Evolutionary conservation across 2,888 invertebrate genomes (phyloP), one percentile per base, ranked within the genome.

Genomic region (Ischnura elegans): DNA sequence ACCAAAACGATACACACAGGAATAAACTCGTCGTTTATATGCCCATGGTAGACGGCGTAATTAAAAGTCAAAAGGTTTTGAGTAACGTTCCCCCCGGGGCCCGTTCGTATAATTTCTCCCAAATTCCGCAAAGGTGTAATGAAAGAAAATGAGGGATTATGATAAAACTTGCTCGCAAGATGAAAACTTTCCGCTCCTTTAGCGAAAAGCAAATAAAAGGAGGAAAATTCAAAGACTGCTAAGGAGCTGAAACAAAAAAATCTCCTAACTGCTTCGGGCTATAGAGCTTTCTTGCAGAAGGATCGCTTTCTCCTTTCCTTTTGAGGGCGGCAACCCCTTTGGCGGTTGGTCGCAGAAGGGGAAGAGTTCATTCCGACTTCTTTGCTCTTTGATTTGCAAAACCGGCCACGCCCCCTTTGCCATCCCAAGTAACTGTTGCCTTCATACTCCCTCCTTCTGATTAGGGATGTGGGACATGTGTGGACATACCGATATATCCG

Each of bases 211-310:
- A 76, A 76, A 76, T 13, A 76, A 76, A 76, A 76, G n/a, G 76
- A 76, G 76, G 76, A 76, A 76, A 76, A 36, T 76, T 36, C 29
- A 76, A 76, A n/a, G n/a, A 36, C 76, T 76, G 13, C 76, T n/a
- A n/a, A n/a, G n/a, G n/a, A n/a, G n/a, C n/a, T 13, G 25, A 36
- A 76, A 10, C 76, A 76, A 76, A 76, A 36, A 76, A 29, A 76
- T 36, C 76, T 76, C 76, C 76, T 6, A 36, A n/a, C n/a, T n/a
- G n/a, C n/a, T n/a, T n/a, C 36, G 36, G 36, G 76, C 76, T n/a
- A 76, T 36, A 51, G n/a, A 51, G 76, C 76, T 36, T 36, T 76
- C 76, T 76, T 36, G 76, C 36, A 36, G 36, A 51, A 76, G 36
- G 76, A 76, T 76, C 76, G 76, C 76, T 76, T 76, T 36, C 76